These are phyloP conservation scores for Eustalomyia histrio DNA, from an alignment of 2,888 invertebrate species.

Conservation along the genomic window DNA sequence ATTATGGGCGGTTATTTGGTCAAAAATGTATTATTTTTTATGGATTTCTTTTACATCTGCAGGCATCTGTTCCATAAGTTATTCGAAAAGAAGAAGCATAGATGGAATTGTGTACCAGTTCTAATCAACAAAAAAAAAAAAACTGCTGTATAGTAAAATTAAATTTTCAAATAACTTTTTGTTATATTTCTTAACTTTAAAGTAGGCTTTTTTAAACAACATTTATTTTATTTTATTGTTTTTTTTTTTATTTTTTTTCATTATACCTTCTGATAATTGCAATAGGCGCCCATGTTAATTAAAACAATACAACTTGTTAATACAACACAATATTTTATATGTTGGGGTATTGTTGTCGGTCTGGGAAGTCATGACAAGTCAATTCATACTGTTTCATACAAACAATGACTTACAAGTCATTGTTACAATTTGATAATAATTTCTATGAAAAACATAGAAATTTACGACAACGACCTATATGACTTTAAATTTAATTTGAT, in stretches of 20 bases:
- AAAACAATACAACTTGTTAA: constrained; percentile 50
- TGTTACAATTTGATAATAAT: constrained; percentile 53
- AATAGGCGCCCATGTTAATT: constrained; percentile 55
- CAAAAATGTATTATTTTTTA: no score
- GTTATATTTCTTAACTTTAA: background rate
- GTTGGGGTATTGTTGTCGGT: background rate
- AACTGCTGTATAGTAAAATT: background rate
- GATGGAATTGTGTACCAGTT: no score
- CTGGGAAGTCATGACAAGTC: constrained; percentile 22
- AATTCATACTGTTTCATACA: constrained; percentile 16
- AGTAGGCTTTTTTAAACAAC: background rate
- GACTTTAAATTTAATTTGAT: constrained; percentile 52
- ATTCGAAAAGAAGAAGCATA: no score
- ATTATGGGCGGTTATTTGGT: no score
- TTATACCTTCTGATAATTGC: constrained; percentile 37
- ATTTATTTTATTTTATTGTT: no score
- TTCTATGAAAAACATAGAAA: constrained; percentile 23
- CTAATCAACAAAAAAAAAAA: no score
- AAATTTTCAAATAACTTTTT: background rate
- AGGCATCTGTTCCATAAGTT: no score
- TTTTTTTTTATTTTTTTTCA: constrained; percentile 3
- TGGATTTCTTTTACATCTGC: no score
- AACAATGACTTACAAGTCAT: constrained; percentile 37
- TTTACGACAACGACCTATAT: constrained; percentile 40
- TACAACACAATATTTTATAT: constrained; percentile 4